A percentile compares a stretch with the other conserved stretches of the same genome.
Conservation (phyloP, 1,140 invertebrate species). For the Grapholita molesta region DNA sequence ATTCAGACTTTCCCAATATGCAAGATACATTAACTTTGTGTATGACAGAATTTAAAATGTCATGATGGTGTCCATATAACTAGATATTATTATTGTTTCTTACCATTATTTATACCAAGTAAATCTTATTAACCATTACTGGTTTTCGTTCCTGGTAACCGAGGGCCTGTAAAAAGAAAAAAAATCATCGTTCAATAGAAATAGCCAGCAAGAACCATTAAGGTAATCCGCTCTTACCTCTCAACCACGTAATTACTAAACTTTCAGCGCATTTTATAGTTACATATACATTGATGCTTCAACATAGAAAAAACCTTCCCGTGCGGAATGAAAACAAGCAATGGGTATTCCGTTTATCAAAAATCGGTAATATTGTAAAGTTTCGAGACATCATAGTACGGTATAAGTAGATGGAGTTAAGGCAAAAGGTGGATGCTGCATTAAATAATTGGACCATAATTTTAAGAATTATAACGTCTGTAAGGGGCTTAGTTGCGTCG, state of each 20-base stretch:
- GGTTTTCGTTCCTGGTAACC: neutral
- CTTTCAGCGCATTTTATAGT: neutral
- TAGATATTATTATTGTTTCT: too few relatives aligned
- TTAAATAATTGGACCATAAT: conserved; percentile 17
- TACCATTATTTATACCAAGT: too few relatives aligned
- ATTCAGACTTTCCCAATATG: too few relatives aligned
- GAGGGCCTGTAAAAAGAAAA: conserved; percentile 32
- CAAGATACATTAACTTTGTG: too few relatives aligned
- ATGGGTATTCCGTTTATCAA: neutral
- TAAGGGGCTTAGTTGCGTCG: conserved; percentile 4
- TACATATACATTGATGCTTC: neutral
- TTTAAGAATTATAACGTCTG: neutral
- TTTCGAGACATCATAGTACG: neutral
- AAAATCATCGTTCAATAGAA: conserved; percentile 55
- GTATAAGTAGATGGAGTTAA: conserved; percentile 4
- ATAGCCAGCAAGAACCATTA: conserved; percentile 59
- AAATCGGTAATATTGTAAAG: neutral
- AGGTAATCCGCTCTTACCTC: conserved; percentile 57
- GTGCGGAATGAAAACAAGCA: neutral
- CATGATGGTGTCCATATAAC: too few relatives aligned
- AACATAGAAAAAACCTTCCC: too few relatives aligned
- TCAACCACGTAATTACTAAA: conserved; percentile 14
- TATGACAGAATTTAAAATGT: too few relatives aligned
- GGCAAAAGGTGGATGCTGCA: conserved; percentile 7
- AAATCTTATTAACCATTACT: neutral